A percentile compares a stretch with the other conserved stretches of the same genome.
Conservation (phyloP, 2,888 invertebrate genomes). For the Bibio marci region DNA sequence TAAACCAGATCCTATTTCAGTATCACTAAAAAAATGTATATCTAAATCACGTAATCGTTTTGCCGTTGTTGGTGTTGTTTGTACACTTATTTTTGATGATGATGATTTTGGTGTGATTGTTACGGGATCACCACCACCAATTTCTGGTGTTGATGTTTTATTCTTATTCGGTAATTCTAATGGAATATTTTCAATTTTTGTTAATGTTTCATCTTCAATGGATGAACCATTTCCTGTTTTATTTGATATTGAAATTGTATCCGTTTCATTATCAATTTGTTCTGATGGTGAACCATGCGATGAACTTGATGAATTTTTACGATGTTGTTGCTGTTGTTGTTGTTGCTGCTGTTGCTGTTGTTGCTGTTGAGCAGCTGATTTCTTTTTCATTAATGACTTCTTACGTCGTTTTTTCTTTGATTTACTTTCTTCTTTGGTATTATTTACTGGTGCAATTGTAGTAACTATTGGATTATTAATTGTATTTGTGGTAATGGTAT, state of each 20-base stretch:
- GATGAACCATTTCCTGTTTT: slow-evolving; percentile 13
- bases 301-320: slow-evolving; percentile 41
- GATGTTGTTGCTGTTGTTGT: slow-evolving; percentile 29
- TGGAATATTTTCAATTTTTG: slow-evolving; percentile 7
- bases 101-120: slow-evolving; percentile 3
- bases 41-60: slow-evolving; percentile 38
- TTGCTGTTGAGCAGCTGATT: slow-evolving; percentile 37
- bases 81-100: slow-evolving; percentile 9
- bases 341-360: slow-evolving; percentile 29
- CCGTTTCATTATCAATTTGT: slow-evolving; percentile 14
- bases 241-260: slow-evolving; percentile 18
- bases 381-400: slow-evolving; percentile 64
- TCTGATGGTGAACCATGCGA: slow-evolving; percentile 20
- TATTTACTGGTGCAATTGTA: slow-evolving; percentile 1
- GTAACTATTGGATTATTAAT: not conserved
- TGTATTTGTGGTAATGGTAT: not conserved
- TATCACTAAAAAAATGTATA: slow-evolving; percentile 85
- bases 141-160: slow-evolving; percentile 7
- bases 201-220: slow-evolving; percentile 4
- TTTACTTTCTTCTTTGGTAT: slow-evolving; percentile 7
- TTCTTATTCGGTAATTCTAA: not conserved
- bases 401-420: slow-evolving; percentile 60
- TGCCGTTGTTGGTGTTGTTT: slow-evolving; percentile 23
- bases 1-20: slow-evolving; percentile 55
- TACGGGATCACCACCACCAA: slow-evolving; percentile 1